Percentiles rank a stretch among this genome's conserved stretches.
Conservation (phyloP, 2,113 vertebrate genomes). For the Eudyptes chrysolophus region DNA sequence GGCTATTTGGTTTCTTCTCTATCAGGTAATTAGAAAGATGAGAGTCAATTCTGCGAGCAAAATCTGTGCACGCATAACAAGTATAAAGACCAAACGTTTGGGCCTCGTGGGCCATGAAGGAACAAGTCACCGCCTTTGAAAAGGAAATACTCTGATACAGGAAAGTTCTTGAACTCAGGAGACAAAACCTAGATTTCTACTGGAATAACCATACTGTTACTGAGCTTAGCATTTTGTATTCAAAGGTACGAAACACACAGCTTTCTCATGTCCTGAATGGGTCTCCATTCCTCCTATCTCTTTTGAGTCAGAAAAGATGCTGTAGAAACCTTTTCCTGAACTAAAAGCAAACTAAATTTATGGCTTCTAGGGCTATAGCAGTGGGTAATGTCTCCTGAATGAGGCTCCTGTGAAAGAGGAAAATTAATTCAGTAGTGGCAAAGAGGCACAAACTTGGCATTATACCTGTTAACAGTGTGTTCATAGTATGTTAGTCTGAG, state of each 20-base stretch:
- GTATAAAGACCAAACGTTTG: not conserved
- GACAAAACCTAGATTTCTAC: not conserved
- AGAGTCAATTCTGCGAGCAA: not conserved
- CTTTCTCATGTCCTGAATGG: not conserved
- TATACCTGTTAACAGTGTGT: not conserved
- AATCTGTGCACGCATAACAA: not conserved
- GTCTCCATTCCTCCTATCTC: not conserved
- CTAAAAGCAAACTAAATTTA: not conserved
- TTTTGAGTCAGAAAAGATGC: not conserved
- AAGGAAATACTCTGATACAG: not conserved
- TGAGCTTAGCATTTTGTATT: not conserved
- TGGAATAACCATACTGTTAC: not conserved
- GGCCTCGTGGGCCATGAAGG: not conserved
- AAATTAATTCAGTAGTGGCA: not conserved
- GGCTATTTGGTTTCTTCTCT: not conserved
- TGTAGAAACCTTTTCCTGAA: not conserved
- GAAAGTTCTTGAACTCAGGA: not conserved
- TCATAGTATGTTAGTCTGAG: not conserved
- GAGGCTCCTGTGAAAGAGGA: not conserved
- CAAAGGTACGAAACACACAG: not conserved
- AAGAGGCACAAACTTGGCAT: not conserved
- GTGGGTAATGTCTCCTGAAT: not conserved
- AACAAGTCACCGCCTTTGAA: not conserved
- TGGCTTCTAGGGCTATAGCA: not conserved
- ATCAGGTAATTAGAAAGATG: not conserved